Evolutionary conservation across 2,888 invertebrate genomes (phyloP).

Genomic region (Pegoplata infirma): DNA sequence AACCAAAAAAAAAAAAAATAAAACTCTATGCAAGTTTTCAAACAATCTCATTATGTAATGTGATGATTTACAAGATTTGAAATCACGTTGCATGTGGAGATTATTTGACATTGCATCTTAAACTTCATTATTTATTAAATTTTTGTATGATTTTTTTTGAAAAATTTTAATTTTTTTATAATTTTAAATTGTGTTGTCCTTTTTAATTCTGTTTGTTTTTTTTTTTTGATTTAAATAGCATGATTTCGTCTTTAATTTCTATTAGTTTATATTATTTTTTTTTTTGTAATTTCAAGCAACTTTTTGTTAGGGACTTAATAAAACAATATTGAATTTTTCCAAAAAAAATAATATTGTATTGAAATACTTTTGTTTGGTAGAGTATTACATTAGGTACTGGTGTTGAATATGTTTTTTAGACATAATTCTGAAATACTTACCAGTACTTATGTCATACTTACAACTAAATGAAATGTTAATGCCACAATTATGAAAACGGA

Average conservation of each 20-base stretch:
- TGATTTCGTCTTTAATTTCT: slow-evolving; percentile 40
- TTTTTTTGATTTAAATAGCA: slow-evolving; percentile 32
- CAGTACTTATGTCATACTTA: slow-evolving; percentile 98
- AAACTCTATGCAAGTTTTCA: slow-evolving; percentile 80
- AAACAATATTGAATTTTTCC: slow-evolving; percentile 4
- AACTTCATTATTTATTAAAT: slow-evolving; percentile 68
- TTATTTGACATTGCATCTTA: slow-evolving; percentile 75
- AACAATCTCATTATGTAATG: slow-evolving; percentile 98
- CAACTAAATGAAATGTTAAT: slow-evolving; percentile 78
- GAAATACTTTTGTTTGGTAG: slow-evolving; percentile 83
- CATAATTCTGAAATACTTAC: slow-evolving; percentile 76
- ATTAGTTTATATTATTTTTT: slow-evolving; percentile 28
- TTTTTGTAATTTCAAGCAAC: slow-evolving; percentile 44
- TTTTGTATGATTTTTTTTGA: slow-evolving; percentile 24
- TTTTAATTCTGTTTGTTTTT: slow-evolving; percentile 23
- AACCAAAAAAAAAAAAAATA: slow-evolving; percentile 14
- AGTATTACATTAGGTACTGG: slow-evolving; percentile 99
- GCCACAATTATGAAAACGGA: slow-evolving; percentile 72
- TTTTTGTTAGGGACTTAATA: slow-evolving; percentile 30
- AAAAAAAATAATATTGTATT: neutral
- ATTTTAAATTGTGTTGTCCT: slow-evolving; percentile 58
- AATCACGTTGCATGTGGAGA: slow-evolving; percentile 79
- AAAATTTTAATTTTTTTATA: slow-evolving; percentile 26
- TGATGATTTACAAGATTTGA: slow-evolving; percentile 66
- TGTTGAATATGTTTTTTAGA: slow-evolving; percentile 74